Conservation (phyloP, 1,140 invertebrate genomes). For the Octopus sinensis region DNA sequence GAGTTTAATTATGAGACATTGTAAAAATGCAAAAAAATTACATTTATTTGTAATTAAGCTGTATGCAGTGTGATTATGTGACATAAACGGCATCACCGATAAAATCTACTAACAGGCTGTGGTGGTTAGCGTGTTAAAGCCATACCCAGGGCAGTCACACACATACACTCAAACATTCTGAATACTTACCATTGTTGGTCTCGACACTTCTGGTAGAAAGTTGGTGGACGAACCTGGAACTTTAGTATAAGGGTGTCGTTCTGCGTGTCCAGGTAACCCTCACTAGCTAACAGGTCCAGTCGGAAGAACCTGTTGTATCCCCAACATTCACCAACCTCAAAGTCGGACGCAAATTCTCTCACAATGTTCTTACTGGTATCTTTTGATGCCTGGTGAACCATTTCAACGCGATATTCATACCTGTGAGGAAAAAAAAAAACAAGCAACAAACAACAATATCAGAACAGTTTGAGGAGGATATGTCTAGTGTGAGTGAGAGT, state of each 20-base stretch:
- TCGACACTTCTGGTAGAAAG: conserved; percentile 87
- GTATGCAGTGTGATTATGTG: too few species aligned
- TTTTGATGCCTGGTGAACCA: conserved; percentile 84
- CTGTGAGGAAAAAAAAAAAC: conserved; percentile 57
- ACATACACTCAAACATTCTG: too few species aligned
- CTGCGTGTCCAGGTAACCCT: conserved; percentile 71
- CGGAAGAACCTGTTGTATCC: conserved; percentile 92
- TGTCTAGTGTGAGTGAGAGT: not conserved
- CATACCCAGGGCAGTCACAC: too few species aligned
- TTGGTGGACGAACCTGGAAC: conserved; percentile 88
- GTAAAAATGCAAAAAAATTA: too few species aligned
- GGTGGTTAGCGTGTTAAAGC: too few species aligned
- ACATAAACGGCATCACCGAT: too few species aligned
- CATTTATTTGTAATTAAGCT: too few species aligned
- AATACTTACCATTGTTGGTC: conserved; percentile 78
- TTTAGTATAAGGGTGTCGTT: conserved; percentile 55
- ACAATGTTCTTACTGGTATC: conserved; percentile 88
- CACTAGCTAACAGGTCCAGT: conserved; percentile 81
- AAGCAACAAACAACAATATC: not conserved
- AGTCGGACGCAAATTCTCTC: conserved; percentile 83
- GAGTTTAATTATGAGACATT: too few species aligned
- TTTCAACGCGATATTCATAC: conserved; percentile 91
- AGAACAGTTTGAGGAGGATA: not conserved
- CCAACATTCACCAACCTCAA: conserved; percentile 97
- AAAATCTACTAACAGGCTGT: too few species aligned